Percentiles rank a stretch among this genome's conserved stretches.
These are phyloP conservation scores for Brachyistius frenatus DNA, from an alignment of 2,113 vertebrate species.

Conservation along the genomic window DNA sequence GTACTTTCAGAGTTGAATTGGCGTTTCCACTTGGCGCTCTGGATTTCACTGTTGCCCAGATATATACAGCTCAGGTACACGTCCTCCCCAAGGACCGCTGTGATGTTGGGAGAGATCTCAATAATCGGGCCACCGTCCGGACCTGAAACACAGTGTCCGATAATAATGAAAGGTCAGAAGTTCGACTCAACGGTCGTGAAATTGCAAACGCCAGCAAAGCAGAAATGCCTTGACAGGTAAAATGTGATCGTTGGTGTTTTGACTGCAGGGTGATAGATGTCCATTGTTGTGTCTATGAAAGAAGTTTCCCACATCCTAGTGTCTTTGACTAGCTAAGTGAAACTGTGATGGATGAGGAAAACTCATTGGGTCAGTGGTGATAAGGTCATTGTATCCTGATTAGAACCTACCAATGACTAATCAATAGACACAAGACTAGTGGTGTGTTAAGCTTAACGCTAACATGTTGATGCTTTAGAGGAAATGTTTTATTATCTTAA, in stretches of 20 bases:
- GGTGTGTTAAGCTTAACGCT: neutral
- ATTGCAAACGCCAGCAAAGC: constrained; percentile 41
- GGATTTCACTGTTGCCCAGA: constrained; percentile 38
- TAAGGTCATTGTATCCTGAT: constrained; percentile 34
- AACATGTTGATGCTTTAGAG: neutral
- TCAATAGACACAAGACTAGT: constrained; percentile 17
- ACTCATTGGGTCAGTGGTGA: constrained; percentile 24
- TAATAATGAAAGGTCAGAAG: constrained; percentile 41
- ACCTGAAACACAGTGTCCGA: constrained; percentile 28
- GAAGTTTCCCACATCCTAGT: constrained; percentile 33
- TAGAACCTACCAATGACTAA: constrained; percentile 15
- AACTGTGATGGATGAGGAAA: constrained; percentile 58
- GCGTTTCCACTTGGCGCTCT: constrained; percentile 63
- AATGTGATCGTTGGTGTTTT: constrained; percentile 27
- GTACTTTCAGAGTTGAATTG: constrained; percentile 5
- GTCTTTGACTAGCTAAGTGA: constrained; percentile 32
- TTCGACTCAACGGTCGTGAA: constrained; percentile 34
- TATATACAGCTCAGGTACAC: constrained; percentile 76
- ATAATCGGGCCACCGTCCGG: neutral
- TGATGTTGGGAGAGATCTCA: constrained; percentile 53
- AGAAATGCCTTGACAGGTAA: constrained; percentile 12
- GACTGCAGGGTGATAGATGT: constrained; percentile 43
- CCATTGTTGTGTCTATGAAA: constrained; percentile 29
- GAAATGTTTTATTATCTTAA: neutral
- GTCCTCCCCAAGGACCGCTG: constrained; percentile 73